Base-by-base conservation (phyloP, 2,113 vertebrate genomes). In the Pholis gunnellus region DNA sequence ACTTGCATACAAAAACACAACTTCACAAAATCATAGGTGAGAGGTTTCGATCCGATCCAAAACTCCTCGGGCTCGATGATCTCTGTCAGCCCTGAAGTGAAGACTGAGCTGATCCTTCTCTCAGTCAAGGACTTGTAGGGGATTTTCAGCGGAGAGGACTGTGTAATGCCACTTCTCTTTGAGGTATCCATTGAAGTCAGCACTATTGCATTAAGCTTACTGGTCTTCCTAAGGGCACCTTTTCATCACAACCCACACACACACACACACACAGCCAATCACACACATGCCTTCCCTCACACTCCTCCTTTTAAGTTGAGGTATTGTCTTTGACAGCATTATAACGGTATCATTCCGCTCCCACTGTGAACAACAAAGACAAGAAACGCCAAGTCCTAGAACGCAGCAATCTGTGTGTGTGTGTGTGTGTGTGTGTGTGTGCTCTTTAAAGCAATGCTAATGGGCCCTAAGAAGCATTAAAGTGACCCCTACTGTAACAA, bases 401-500 rank as follows among this genome's bases (percentile, higher is more conserved):
- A 91, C 91, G 93, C 90, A 93, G 92, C 91, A 90, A 90, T 91
- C 87, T 79, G 85, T 29, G 79, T 85, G 69, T 87, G 78, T 77
- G 38, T 72, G 73, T 81, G 79, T 50, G 75, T 77, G 63, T 81
- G 84, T 70, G 85, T 72, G 81, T 63, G 60, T 34, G 31, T 61
- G 61, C 52, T 86, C 93, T 93, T 94, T 94, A 95, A 95, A 95
- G 95, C 91, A 93, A 96, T 96, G 95, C 95, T 95, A 96, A 96
- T 95, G 87, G 92, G 59, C 87, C 87, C 92, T 91, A 93, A 94
- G 94, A 94, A 93, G 95, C 94, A 95, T 95, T 96, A 95, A 95
- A 95, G 94, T 94, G 94, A 95, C 94, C 93, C 93, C 94, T 90
- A 92, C 92, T 94, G 92, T 95, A 95, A 96, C 95, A 96, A 96